A percentile compares a stretch with the other conserved stretches of the same genome.
These are phyloP conservation scores for Amphibalanus amphitrite DNA, from an alignment of 1,140 invertebrate species.

Conservation along the genomic window DNA sequence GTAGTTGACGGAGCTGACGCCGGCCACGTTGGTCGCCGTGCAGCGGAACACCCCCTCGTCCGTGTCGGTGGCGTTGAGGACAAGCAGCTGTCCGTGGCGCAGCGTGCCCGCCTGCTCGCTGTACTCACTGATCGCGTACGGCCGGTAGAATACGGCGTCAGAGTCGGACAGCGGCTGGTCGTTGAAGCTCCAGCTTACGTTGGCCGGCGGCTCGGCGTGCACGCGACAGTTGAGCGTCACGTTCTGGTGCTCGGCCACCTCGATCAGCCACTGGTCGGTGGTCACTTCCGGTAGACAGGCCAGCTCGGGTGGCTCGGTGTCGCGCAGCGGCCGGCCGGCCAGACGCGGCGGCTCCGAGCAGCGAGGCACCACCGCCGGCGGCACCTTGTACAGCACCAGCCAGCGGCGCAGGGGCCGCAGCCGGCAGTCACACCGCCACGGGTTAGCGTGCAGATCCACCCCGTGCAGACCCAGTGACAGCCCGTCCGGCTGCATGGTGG, in stretches of 20 bases:
- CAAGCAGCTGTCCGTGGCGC: conserved; percentile 54
- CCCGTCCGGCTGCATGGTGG: conserved; percentile 29
- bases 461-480: conserved; percentile 39
- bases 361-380: conserved; percentile 50
- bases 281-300: conserved; percentile 69
- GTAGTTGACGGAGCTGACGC: conserved; percentile 78
- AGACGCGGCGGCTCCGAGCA: conserved; percentile 40
- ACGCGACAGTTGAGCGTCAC: conserved; percentile 31
- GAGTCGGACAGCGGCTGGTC: conserved; percentile 60
- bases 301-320: conserved; percentile 61
- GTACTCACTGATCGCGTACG: conserved; percentile 17
- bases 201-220: conserved; percentile 57
- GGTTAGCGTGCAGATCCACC: conserved; percentile 75
- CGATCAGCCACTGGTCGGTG: conserved; percentile 25
- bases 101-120: conserved; percentile 48
- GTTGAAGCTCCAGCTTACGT: conserved; percentile 72
- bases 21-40: conserved; percentile 75
- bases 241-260: conserved; percentile 19
- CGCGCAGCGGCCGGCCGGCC: conserved; percentile 37
- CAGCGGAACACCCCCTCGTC: conserved; percentile 81
- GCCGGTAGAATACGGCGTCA: conserved; percentile 30
- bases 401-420: conserved; percentile 62
- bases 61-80: conserved; percentile 69
- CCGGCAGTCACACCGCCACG: conserved; percentile 77
- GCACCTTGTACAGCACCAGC: conserved; percentile 63